Conservation (phyloP, 2,113 vertebrate genomes). For the Scophthalmus maximus region DNA sequence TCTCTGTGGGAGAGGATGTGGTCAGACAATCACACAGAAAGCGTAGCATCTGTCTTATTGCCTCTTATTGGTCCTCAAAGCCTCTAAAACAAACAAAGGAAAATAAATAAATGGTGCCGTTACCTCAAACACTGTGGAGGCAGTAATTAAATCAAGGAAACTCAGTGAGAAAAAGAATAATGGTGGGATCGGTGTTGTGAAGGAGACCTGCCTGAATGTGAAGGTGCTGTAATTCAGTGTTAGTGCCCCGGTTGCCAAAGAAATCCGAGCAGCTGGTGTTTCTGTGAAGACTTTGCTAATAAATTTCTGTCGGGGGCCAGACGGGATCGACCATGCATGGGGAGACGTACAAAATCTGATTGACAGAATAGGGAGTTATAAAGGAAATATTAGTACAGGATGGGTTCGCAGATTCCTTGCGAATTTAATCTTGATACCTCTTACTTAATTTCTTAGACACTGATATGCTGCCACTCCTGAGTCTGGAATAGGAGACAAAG, state of each 20-base stretch:
- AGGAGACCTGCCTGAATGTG: constrained; percentile 5
- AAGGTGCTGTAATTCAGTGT: background rate
- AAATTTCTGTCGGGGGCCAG: background rate
- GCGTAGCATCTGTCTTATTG: constrained; percentile 1
- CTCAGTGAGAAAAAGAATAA: background rate
- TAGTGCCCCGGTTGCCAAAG: background rate
- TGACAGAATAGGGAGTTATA: constrained; percentile 15
- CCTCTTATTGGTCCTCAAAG: constrained; percentile 18
- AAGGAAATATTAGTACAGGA: background rate
- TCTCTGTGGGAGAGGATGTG: background rate
- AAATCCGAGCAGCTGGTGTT: constrained; percentile 10
- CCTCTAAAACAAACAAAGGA: too few species aligned
- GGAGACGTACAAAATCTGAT: background rate
- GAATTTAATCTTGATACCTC: background rate
- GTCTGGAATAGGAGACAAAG: background rate
- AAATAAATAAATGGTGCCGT: background rate
- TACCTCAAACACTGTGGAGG: background rate
- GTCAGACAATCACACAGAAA: constrained; percentile 11
- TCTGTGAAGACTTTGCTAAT: constrained; percentile 16
- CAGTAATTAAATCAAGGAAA: constrained; percentile 9
- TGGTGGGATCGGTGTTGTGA: background rate
- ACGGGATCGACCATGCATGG: background rate
- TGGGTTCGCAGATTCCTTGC: background rate
- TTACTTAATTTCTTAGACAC: background rate
- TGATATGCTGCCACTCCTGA: background rate